Evolutionary conservation across 2,113 vertebrate genomes (phyloP).

Genomic region (Oryzias curvinotus): DNA sequence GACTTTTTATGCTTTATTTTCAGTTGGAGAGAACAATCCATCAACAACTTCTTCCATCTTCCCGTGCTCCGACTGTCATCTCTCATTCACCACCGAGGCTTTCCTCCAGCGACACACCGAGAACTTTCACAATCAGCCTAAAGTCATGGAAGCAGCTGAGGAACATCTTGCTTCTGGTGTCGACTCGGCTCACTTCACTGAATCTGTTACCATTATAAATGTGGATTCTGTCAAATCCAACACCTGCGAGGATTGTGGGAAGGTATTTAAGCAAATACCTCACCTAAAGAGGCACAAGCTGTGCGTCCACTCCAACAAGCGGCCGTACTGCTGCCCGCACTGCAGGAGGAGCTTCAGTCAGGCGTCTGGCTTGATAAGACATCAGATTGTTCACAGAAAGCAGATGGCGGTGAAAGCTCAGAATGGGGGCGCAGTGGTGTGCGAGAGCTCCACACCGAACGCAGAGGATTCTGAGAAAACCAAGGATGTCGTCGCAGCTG

Average conservation of each 20-base stretch:
- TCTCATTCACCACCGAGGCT: slow-evolving; percentile 72
- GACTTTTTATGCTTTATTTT: neutral
- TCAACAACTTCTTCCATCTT: slow-evolving; percentile 45
- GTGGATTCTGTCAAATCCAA: slow-evolving; percentile 30
- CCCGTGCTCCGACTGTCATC: slow-evolving; percentile 66
- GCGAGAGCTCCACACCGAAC: neutral
- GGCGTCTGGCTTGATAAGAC: slow-evolving; percentile 63
- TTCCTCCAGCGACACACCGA: slow-evolving; percentile 70
- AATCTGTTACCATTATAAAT: slow-evolving; percentile 6
- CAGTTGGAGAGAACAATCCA: slow-evolving; percentile 36
- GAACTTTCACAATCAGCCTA: slow-evolving; percentile 43
- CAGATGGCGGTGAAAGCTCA: neutral
- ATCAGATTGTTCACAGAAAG: slow-evolving; percentile 64
- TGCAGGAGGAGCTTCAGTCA: slow-evolving; percentile 70
- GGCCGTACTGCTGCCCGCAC: slow-evolving; percentile 70
- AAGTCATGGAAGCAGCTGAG: slow-evolving; percentile 7
- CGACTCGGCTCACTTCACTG: neutral
- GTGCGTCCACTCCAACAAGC: slow-evolving; percentile 63
- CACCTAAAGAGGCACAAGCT: slow-evolving; percentile 62
- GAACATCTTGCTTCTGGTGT: neutral
- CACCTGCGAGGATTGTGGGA: slow-evolving; percentile 64
- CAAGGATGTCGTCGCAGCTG: neutral
- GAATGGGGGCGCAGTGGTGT: neutral
- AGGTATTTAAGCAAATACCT: slow-evolving; percentile 57
- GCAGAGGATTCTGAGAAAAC: slow-evolving; percentile 10